Conservation (phyloP, 1,140 invertebrate genomes). For the fruit fly (Drosophila melanogaster) region Release_6_plus_ISO1_MT NT_037436.4:14034501-14035000, state of each 20-base stretch:
- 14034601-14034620: background rate
- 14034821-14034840: slow-evolving; percentile 36
- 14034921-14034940: slow-evolving; percentile 31
- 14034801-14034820: slow-evolving; percentile 24
- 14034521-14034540: background rate
- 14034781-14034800: slow-evolving; percentile 32
- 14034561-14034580: background rate
- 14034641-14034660: slow-evolving; percentile 35
- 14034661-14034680: slow-evolving; percentile 59
- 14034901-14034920: slow-evolving; percentile 24
- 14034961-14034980: slow-evolving; percentile 73
- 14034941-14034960: slow-evolving; percentile 85
- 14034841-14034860: slow-evolving; percentile 28
- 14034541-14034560: background rate
- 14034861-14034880: slow-evolving; percentile 46
- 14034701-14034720: slow-evolving; percentile 1
- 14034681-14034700: slow-evolving; percentile 24
- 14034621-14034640: background rate
- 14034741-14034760: background rate
- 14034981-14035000: background rate
- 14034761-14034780: slow-evolving; percentile 25
- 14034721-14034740: background rate
- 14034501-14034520: background rate
- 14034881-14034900: slow-evolving; percentile 73
- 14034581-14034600: background rate